phyloP scores from a whole-genome alignment of 2,797 vertebrate species.

The Lutjanus argentimaculatus region DNA sequence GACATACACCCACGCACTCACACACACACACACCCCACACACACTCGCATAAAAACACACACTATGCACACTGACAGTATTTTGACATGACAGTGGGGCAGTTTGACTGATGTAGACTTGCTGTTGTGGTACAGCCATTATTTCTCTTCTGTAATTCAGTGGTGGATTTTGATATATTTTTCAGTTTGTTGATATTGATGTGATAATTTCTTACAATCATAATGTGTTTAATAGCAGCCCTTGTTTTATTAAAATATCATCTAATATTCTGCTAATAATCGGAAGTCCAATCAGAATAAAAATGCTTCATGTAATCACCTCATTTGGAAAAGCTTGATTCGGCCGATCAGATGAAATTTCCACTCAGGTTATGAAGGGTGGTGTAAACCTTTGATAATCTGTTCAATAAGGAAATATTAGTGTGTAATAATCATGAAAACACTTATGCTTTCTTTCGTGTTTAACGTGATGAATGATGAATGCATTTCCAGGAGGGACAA shows the following conservation, averaged over 20 bases:
- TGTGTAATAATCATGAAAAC: no score
- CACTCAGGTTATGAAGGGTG: no score
- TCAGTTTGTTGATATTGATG: not conserved
- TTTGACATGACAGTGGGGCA: slow-evolving; percentile 4
- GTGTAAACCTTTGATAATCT: no score
- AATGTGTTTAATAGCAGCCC: not conserved
- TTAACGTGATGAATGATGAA: no score
- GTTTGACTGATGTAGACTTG: slow-evolving; percentile 18
- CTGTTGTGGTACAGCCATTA: not conserved
- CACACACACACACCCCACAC: slow-evolving; percentile 5
- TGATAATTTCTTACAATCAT: not conserved
- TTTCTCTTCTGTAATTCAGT: not conserved
- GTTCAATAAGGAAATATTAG: no score
- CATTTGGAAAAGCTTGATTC: no score
- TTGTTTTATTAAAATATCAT: not conserved
- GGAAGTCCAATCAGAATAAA: no score
- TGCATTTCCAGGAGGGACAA: no score
- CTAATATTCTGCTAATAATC: no score
- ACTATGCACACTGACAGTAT: not conserved
- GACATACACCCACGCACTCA: slow-evolving; percentile 3
- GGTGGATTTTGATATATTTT: not conserved
- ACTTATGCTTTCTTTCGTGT: no score
- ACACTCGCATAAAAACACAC: not conserved
- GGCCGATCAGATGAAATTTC: no score
- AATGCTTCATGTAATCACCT: no score